These are phyloP conservation scores for Venustaconcha ellipsiformis DNA, from an alignment of 1,140 invertebrate species.

Conservation along the genomic window DNA sequence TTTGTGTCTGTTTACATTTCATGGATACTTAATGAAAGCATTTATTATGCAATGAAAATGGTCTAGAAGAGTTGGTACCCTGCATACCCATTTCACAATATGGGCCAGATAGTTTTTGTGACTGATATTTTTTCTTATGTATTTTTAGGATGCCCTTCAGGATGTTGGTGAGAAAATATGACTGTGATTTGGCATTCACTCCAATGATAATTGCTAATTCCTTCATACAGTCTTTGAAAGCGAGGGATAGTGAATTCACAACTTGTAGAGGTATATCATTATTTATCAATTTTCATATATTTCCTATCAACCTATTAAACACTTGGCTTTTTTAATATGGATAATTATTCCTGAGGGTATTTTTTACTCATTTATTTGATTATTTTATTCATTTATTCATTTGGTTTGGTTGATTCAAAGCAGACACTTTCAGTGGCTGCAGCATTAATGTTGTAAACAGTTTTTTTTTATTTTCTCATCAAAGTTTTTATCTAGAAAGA, in stretches of 20 bases:
- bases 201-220: constrained; percentile 97
- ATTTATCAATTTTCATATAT: background rate
- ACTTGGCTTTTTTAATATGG: too few species aligned
- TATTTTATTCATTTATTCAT: too few species aligned
- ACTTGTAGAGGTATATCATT: constrained; percentile 75
- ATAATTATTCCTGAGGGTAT: too few species aligned
- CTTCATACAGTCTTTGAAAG: constrained; percentile 89
- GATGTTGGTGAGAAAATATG: constrained; percentile 83
- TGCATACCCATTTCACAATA: too few species aligned
- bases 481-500: too few species aligned
- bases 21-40: background rate
- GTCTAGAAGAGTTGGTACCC: background rate
- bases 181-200: constrained; percentile 91
- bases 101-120: too few species aligned
- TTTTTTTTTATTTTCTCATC: too few species aligned
- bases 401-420: too few species aligned
- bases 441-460: too few species aligned
- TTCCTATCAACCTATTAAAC: too few species aligned
- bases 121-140: constrained; percentile 10
- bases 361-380: too few species aligned
- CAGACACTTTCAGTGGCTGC: too few species aligned
- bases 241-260: constrained; percentile 88
- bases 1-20: constrained; percentile 1
- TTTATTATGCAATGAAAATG: background rate
- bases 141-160: constrained; percentile 84